Percentiles rank a stretch among this genome's conserved stretches.
Conservation (phyloP, 2,888 invertebrate species). For the Resseliella maxima region DNA sequence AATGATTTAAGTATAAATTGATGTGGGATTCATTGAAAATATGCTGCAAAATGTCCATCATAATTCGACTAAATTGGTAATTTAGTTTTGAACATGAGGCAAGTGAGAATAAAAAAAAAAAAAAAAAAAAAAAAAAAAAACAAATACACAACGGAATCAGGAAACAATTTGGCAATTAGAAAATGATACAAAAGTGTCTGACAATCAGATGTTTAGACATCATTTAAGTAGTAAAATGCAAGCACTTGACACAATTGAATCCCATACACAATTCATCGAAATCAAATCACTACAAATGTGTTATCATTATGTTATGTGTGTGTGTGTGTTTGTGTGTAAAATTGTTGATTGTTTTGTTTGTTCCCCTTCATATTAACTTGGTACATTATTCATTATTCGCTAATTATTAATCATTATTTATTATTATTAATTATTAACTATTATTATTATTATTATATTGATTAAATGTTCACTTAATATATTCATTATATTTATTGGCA, state of each 20-base stretch:
- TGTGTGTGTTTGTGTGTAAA: not conserved
- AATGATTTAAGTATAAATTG: not conserved
- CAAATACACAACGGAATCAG: no score
- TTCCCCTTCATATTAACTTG: not conserved
- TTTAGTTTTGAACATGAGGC: no score
- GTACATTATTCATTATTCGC: not conserved
- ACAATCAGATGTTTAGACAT: no score
- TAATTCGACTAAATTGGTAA: no score
- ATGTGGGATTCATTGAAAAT: not conserved
- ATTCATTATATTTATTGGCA: not conserved
- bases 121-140: no score
- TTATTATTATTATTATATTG: not conserved
- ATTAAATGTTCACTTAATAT: not conserved
- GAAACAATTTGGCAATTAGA: no score
- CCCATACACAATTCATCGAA: not conserved
- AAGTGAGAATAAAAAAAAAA: no score
- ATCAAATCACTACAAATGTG: not conserved
- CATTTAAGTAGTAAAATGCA: no score
- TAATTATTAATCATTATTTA: not conserved
- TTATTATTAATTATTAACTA: constrained; percentile 8
- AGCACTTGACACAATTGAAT: not conserved
- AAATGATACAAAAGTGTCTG: no score
- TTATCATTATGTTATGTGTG: not conserved
- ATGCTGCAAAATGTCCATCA: no score
- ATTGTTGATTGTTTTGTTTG: not conserved